Evolutionary conservation across 2,113 vertebrate genomes (phyloP), one percentile per base, ranked within the genome.

Genomic region (Tragelaphus imberbis): DNA sequence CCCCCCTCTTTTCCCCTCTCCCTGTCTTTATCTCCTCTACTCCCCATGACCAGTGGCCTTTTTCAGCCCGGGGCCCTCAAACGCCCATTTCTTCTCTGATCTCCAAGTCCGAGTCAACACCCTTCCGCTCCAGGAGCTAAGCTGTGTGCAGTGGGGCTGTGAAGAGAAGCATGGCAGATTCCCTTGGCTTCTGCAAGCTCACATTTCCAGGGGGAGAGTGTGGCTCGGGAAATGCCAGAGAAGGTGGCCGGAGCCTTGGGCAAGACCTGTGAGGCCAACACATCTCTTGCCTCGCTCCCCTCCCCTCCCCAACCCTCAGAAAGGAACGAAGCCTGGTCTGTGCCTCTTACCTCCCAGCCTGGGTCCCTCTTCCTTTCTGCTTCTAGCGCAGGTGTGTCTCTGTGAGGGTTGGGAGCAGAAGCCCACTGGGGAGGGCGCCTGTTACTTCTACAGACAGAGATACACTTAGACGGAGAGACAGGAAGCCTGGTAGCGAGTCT

Each of bases 321-420:
- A 87, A 65, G 44, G 19, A 75, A 6, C 0, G 14, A 23, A 71
- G n/a, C 44, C 56, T 55, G n/a, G 51, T 12, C 33, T 21, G 12
- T 63, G 40, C 55, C 44, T 36, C 98, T 97, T 98, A 98, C 98
- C 98, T 98, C 56, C 21, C 3, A 56, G 58, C 55, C 92, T 86
- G n/a, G 3, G 65, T 85, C 90, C 81, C 47, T 53, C 56, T 80
- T 81, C 81, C 2, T 19, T 33, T 53, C 75, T 47, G 36, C 71
- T 82, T 75, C 85, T 75, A 3, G 0, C 36, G 85, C 96, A 94
- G 77, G 21, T 92, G 81, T 51, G 71, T 88, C 87, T 82, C 1
- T 11, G 16, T 16, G 40, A 71, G 8, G 53, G 19, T 21, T 27
- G 27, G 27, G 86, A n/a, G 44, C 58, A n/a, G 58, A 49, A 82